Evolutionary conservation across 2,888 invertebrate species (phyloP).

Genomic region (Antheraea assamensis): DNA sequence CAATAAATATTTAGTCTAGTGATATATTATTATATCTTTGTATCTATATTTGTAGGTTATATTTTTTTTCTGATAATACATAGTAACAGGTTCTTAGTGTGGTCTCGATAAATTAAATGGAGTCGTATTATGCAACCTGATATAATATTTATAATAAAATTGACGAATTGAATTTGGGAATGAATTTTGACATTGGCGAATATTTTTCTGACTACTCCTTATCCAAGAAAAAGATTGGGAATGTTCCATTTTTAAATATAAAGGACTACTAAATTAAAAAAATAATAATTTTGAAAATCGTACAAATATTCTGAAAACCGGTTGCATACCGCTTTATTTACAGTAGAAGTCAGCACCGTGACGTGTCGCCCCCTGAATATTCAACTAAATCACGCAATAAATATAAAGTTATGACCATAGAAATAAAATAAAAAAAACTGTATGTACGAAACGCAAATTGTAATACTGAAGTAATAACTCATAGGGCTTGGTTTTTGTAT

Average conservation of each 20-base stretch:
- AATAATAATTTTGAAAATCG: background rate
- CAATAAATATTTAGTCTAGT: no score
- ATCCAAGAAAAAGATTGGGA: background rate
- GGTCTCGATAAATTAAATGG: no score
- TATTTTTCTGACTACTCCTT: background rate
- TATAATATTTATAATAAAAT: no score
- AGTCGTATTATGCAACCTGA: no score
- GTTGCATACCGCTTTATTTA: conserved; percentile 52
- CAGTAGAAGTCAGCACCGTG: conserved; percentile 58
- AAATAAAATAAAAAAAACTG: conserved; percentile 41
- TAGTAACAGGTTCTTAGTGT: no score
- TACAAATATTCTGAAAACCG: conserved; percentile 32
- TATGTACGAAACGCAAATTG: conserved; percentile 73
- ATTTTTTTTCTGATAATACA: no score
- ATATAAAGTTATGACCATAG: conserved; percentile 77
- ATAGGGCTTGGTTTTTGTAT: conserved; percentile 75
- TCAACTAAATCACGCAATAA: conserved; percentile 78
- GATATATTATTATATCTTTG: no score
- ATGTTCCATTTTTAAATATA: background rate
- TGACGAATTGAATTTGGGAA: background rate
- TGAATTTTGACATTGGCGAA: background rate
- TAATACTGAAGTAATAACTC: conserved; percentile 77
- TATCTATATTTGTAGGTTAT: no score
- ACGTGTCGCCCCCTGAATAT: conserved; percentile 73
- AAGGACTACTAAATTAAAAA: no score